These are phyloP conservation scores for Drosophila trapezifrons DNA, from an alignment of 1,140 invertebrate genomes.

Conservation along the genomic window DNA sequence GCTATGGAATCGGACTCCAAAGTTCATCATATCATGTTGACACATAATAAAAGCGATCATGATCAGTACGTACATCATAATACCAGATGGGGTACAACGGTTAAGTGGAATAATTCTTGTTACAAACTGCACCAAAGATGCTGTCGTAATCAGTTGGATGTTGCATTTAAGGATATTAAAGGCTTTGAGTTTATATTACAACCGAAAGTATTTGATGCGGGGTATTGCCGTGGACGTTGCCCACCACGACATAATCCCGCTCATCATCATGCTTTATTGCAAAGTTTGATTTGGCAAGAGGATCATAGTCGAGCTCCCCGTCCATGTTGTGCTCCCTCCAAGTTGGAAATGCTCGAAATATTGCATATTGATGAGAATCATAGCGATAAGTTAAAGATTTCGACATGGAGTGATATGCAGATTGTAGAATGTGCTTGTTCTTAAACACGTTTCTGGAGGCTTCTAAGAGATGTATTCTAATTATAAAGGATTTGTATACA, in stretches of 20 bases:
- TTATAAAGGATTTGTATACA: neutral
- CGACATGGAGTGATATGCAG: constrained; percentile 89
- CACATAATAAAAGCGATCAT: constrained; percentile 32
- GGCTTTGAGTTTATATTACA: constrained; percentile 89
- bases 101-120: constrained; percentile 83
- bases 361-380: constrained; percentile 88
- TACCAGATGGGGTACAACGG: constrained; percentile 73
- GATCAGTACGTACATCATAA: constrained; percentile 40
- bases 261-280: constrained; percentile 89
- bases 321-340: constrained; percentile 90
- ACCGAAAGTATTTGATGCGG: constrained; percentile 89
- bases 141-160: constrained; percentile 88
- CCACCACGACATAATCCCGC: constrained; percentile 89
- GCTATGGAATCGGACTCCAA: constrained; percentile 4
- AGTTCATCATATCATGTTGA: constrained; percentile 24
- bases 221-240: constrained; percentile 90
- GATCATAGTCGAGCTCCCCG: constrained; percentile 86
- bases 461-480: neutral
- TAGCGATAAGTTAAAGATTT: constrained; percentile 87
- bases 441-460: constrained; percentile 64
- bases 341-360: constrained; percentile 88
- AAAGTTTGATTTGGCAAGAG: constrained; percentile 88
- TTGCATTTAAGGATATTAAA: constrained; percentile 88
- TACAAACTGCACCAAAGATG: constrained; percentile 86
- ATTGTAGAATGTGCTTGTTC: constrained; percentile 91